A percentile compares a stretch with the other conserved stretches of the same genome.
Evolutionary conservation across 2,888 invertebrate genomes (phyloP).

Genomic region (Nomada fucata): DNA sequence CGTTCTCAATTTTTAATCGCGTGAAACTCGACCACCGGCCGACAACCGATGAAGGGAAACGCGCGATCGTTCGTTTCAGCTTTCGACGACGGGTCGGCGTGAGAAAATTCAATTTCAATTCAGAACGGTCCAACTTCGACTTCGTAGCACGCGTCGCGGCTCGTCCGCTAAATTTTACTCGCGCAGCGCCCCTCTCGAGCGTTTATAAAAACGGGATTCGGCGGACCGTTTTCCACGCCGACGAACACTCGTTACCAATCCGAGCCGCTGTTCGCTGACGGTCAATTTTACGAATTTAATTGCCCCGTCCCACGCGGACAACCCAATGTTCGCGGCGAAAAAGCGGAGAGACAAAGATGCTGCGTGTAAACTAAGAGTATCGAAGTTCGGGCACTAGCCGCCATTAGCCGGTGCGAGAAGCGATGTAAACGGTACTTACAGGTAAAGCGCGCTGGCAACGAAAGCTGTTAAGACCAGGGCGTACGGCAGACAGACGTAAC

Average conservation of each 20-base stretch:
- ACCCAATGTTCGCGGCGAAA: background rate
- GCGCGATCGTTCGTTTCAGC: background rate
- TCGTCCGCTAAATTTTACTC: background rate
- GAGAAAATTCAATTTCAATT: background rate
- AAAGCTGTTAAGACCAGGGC: conserved; percentile 76
- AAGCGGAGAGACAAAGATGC: background rate
- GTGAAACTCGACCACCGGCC: conserved; percentile 30
- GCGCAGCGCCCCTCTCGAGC: background rate
- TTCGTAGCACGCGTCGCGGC: too few relatives aligned
- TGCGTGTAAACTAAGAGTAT: background rate
- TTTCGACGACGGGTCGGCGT: background rate
- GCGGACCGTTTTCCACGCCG: too few relatives aligned
- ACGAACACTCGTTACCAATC: too few relatives aligned
- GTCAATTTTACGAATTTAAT: too few relatives aligned
- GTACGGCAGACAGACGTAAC: conserved; percentile 78
- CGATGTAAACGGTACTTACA: conserved; percentile 69
- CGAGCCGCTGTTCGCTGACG: too few relatives aligned
- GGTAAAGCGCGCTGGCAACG: conserved; percentile 72
- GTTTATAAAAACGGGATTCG: background rate
- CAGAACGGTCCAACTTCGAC: background rate
- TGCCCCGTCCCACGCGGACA: background rate
- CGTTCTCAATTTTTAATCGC: conserved; percentile 36
- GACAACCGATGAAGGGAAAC: background rate
- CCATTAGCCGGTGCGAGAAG: background rate
- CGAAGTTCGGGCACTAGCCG: background rate